A percentile compares a stretch with the other conserved stretches of the same genome.
Evolutionary conservation across 2,797 vertebrate species (phyloP).

Genomic region (Argyrosomus regius): DNA sequence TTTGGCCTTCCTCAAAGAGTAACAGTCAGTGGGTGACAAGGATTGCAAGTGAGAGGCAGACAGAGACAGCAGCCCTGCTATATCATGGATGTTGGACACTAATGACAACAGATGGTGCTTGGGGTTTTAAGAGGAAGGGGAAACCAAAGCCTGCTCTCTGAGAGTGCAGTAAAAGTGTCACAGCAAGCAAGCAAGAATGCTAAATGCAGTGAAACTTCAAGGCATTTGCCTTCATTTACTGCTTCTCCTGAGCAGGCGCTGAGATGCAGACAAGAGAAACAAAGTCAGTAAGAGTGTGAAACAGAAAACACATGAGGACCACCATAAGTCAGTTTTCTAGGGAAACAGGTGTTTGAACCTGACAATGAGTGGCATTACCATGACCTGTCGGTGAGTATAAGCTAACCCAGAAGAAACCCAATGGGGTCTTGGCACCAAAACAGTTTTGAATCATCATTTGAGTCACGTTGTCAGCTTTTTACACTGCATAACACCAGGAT

Average conservation of each 20-base stretch:
- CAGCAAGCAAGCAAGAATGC: constrained; percentile 44
- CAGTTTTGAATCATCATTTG: constrained; percentile 8
- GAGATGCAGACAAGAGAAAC: constrained; percentile 32
- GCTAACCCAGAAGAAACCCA: constrained; percentile 22
- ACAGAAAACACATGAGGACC: constrained; percentile 18
- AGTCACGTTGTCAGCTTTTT: constrained; percentile 24
- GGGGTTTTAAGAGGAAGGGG: constrained; percentile 53
- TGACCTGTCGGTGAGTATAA: constrained; percentile 34
- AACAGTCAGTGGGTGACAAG: constrained; percentile 43
- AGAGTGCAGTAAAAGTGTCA: constrained; percentile 66
- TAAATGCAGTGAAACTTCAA: constrained; percentile 61
- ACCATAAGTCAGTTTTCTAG: constrained; percentile 26
- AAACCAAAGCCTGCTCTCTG: constrained; percentile 49
- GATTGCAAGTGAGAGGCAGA: constrained; percentile 33
- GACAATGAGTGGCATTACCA: constrained; percentile 38
- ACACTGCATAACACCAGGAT: neutral
- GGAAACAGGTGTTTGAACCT: constrained; percentile 28
- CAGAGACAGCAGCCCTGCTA: constrained; percentile 47
- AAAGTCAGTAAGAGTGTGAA: constrained; percentile 42
- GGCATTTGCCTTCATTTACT: constrained; percentile 63
- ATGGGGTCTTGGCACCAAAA: constrained; percentile 17
- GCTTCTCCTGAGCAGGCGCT: constrained; percentile 25
- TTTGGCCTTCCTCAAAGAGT: constrained; percentile 63
- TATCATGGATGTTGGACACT: constrained; percentile 60
- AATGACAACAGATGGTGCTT: constrained; percentile 72